A percentile compares a stretch with the other conserved stretches of the same genome.
phyloP scores from a whole-genome alignment of 2,113 vertebrate genomes.

The Paratilapia polleni region DNA sequence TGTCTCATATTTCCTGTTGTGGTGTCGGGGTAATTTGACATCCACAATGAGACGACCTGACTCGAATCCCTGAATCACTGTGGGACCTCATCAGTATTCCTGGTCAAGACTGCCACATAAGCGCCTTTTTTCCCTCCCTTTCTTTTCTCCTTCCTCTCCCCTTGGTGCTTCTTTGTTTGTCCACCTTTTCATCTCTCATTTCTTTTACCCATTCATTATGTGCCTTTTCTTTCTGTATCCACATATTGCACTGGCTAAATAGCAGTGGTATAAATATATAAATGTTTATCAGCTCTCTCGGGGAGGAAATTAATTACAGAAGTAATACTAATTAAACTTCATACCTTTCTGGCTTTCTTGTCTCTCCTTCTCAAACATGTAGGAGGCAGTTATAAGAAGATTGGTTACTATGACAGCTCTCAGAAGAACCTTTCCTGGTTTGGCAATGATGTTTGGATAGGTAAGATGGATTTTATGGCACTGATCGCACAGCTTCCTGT shows the following conservation, averaged over 20 bases:
- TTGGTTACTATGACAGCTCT: slow-evolving; percentile 94
- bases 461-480: slow-evolving; percentile 69
- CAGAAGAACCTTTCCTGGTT: slow-evolving; percentile 93
- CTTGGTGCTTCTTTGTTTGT: slow-evolving; percentile 51
- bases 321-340: slow-evolving; percentile 7
- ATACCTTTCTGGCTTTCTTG: neutral
- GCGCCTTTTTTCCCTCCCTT: slow-evolving; percentile 13
- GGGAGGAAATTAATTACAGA: slow-evolving; percentile 2
- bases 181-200: slow-evolving; percentile 34
- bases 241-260: neutral
- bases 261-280: neutral
- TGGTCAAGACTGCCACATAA: slow-evolving; percentile 66
- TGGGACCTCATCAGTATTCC: slow-evolving; percentile 73
- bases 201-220: slow-evolving; percentile 19
- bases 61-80: slow-evolving; percentile 68
- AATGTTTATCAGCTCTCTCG: slow-evolving; percentile 9
- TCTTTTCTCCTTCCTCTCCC: slow-evolving; percentile 43
- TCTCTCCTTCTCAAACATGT: neutral
- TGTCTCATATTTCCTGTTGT: slow-evolving; percentile 64
- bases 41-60: slow-evolving; percentile 67
- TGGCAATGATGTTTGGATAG: slow-evolving; percentile 91
- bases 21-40: slow-evolving; percentile 72
- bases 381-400: slow-evolving; percentile 94
- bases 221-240: neutral
- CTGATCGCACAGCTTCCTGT: neutral